Evolutionary conservation across 1,140 invertebrate species (phyloP).

Genomic region (Drosophila mojavensis): DNA sequence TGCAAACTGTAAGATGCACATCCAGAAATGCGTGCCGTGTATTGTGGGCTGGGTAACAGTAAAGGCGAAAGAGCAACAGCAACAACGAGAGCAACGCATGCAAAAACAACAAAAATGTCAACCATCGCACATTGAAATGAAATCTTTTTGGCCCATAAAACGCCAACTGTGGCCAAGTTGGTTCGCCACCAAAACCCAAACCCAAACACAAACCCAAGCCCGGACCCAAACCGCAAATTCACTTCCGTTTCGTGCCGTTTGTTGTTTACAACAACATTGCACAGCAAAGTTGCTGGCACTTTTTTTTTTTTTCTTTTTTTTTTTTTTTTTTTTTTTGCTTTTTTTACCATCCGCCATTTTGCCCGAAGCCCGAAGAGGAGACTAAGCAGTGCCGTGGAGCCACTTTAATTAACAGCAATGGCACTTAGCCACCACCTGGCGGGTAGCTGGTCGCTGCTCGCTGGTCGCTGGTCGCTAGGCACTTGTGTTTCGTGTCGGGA

Average conservation of each 20-base stretch:
- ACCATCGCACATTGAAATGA: conserved; percentile 70
- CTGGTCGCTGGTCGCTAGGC: neutral
- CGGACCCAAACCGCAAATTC: conserved; percentile 69
- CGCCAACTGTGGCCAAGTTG: conserved; percentile 60
- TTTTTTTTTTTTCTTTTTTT: conserved; percentile 4
- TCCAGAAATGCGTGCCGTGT: conserved; percentile 11
- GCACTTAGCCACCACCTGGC: conserved; percentile 34
- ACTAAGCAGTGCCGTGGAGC: conserved; percentile 20
- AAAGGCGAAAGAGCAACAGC: conserved; percentile 20
- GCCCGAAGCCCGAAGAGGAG: conserved; percentile 18
- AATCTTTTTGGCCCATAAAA: conserved; percentile 83
- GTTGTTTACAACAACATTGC: conserved; percentile 44
- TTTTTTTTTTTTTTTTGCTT: neutral
- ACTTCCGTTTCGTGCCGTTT: conserved; percentile 71
- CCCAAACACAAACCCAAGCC: conserved; percentile 16
- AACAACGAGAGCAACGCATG: neutral
- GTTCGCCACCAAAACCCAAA: conserved; percentile 46
- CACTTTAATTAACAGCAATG: conserved; percentile 68
- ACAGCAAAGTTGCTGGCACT: conserved; percentile 28
- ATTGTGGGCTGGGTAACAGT: neutral
- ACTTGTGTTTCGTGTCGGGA: neutral
- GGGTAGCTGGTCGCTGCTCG: neutral
- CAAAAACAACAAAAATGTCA: conserved; percentile 59
- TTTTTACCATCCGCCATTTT: conserved; percentile 63
- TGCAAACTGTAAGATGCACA: conserved; percentile 29